phyloP scores from a whole-genome alignment of 2,797 vertebrate genomes.

The Rhinoraja longicauda region DNA sequence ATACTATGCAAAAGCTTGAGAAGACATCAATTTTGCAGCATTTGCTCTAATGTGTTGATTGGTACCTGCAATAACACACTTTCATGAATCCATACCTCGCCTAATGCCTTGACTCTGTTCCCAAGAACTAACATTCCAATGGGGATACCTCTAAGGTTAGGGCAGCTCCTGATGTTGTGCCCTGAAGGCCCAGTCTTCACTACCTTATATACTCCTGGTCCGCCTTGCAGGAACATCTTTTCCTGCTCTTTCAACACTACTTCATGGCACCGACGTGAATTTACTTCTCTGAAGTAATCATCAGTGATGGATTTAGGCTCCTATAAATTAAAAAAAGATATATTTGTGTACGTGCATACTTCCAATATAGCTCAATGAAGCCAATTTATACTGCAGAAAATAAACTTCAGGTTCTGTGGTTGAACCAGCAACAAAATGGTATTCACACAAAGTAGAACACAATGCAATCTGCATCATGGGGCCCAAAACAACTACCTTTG shows the following conservation, averaged over 20 bases:
- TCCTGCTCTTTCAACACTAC: conserved; percentile 81
- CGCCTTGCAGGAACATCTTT: conserved; percentile 82
- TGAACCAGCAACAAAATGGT: neutral
- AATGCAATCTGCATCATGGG: neutral
- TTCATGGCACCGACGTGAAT: conserved; percentile 84
- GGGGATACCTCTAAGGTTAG: conserved; percentile 99
- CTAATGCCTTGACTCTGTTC: conserved; percentile 99
- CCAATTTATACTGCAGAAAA: neutral
- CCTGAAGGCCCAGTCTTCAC: conserved; percentile 99
- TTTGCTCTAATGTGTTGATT: conserved; percentile 30
- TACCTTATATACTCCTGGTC: conserved; percentile 99
- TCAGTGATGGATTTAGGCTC: conserved; percentile 86
- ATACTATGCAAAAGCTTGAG: conserved; percentile 38
- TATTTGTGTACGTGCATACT: neutral
- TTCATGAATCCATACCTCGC: conserved; percentile 80
- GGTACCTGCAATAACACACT: conserved; percentile 37
- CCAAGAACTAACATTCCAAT: conserved; percentile 99
- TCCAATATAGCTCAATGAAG: neutral
- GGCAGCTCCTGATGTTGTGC: conserved; percentile 99
- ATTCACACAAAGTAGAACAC: neutral
- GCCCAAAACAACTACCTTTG: neutral
- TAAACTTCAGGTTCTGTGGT: neutral
- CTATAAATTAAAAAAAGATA: conserved; percentile 70
- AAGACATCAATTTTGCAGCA: conserved; percentile 37
- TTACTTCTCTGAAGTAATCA: conserved; percentile 91